Evolutionary conservation across 2,113 vertebrate genomes (phyloP).

Genomic region (Triplophysa rosa): DNA sequence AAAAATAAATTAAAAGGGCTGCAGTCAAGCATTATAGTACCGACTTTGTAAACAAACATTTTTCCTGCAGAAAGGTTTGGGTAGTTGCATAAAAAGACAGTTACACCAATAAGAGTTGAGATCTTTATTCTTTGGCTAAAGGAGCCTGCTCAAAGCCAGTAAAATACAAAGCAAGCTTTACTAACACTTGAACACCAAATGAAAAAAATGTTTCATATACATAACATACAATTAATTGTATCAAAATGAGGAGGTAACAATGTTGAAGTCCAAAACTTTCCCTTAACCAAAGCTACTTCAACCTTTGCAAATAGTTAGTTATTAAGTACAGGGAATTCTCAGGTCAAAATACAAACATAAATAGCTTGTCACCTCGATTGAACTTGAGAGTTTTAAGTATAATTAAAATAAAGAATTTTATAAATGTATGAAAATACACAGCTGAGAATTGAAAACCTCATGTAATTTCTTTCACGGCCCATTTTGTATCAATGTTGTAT

Average conservation of each 20-base stretch:
- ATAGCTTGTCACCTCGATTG: not conserved
- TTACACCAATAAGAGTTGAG: slow-evolving; percentile 30
- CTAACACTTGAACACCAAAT: slow-evolving; percentile 76
- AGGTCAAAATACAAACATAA: slow-evolving; percentile 17
- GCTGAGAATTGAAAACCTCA: not conserved
- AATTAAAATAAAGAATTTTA: not conserved
- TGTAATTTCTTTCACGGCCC: slow-evolving; percentile 36
- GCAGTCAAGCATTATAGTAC: too few relatives aligned
- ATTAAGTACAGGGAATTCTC: slow-evolving; percentile 15
- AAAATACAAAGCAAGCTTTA: slow-evolving; percentile 66
- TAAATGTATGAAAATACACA: slow-evolving; percentile 41
- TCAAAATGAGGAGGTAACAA: slow-evolving; percentile 82
- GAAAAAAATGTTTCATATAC: slow-evolving; percentile 67
- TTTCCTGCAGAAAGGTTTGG: too few relatives aligned
- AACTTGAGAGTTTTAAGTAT: slow-evolving; percentile 3
- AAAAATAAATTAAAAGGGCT: too few relatives aligned
- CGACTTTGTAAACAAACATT: too few relatives aligned
- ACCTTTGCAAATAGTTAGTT: not conserved
- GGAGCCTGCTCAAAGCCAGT: slow-evolving; percentile 75
- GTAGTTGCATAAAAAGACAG: not conserved
- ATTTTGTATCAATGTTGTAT: slow-evolving; percentile 34
- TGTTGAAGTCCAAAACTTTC: slow-evolving; percentile 77
- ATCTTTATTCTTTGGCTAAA: slow-evolving; percentile 91
- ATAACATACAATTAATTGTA: slow-evolving; percentile 45
- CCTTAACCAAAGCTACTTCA: slow-evolving; percentile 62